A percentile compares a stretch with the other conserved stretches of the same genome.
Evolutionary conservation across 2,888 invertebrate species (phyloP).

Genomic region (Drosophila differens): DNA sequence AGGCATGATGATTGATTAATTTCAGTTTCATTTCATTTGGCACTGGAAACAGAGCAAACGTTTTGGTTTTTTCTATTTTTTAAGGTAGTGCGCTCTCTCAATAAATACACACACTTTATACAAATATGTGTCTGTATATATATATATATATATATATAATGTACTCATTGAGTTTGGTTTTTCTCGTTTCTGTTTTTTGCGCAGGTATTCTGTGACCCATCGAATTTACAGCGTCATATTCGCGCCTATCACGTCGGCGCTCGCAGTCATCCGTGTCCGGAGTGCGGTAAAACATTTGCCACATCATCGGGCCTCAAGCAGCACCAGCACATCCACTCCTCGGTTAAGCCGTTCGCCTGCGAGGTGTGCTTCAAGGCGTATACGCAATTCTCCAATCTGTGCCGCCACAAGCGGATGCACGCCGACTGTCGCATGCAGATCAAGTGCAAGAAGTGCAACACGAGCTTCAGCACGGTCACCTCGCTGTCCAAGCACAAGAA

Average conservation of each 20-base stretch:
- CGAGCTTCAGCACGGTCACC: constrained; percentile 96
- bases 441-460: constrained; percentile 97
- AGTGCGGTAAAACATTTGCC: constrained; percentile 99
- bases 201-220: constrained; percentile 97
- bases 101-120: not conserved
- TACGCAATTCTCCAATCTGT: constrained; percentile 99
- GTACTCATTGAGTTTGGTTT: constrained; percentile 35
- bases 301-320: constrained; percentile 99
- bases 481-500: constrained; percentile 97
- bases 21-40: constrained; percentile 80
- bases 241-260: constrained; percentile 98
- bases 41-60: constrained; percentile 58
- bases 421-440: constrained; percentile 96
- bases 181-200: constrained; percentile 83
- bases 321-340: constrained; percentile 99
- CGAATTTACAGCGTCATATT: constrained; percentile 98
- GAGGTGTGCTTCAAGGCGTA: constrained; percentile 99
- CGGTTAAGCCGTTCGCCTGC: constrained; percentile 98
- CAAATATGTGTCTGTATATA: constrained; percentile 2
- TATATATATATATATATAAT: not conserved
- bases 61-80: not conserved
- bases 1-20: constrained; percentile 83
- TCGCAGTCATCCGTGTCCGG: constrained; percentile 97
- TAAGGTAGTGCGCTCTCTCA: constrained; percentile 1
- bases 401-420: constrained; percentile 99